Conservation (phyloP, 2,113 vertebrate genomes). For the Podilymbus podiceps region DNA sequence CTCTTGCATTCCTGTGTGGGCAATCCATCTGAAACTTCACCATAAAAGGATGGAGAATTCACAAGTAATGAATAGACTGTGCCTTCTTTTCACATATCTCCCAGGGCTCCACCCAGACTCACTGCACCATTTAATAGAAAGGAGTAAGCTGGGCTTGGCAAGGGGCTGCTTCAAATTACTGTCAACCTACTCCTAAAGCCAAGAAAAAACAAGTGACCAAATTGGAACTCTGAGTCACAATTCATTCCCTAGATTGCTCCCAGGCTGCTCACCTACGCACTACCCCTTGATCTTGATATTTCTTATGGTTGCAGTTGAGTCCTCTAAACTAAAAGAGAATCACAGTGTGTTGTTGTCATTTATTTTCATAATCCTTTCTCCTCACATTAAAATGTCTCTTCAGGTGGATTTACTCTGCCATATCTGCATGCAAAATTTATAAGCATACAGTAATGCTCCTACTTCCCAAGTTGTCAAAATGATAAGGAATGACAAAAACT, state of each 20-base stretch:
- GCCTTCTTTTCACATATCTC: background rate
- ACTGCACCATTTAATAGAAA: background rate
- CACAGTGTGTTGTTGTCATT: background rate
- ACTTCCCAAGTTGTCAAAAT: background rate
- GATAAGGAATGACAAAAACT: background rate
- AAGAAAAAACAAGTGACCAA: background rate
- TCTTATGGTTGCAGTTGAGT: background rate
- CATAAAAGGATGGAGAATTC: background rate
- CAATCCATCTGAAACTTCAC: background rate
- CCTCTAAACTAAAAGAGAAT: background rate
- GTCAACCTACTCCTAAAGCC: background rate
- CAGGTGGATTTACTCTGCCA: background rate
- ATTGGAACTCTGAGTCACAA: background rate
- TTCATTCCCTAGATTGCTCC: background rate
- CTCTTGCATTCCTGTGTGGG: background rate
- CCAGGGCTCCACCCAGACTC: background rate
- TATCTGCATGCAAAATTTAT: background rate
- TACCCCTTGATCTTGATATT: background rate
- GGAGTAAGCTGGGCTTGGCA: background rate
- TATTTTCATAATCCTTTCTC: background rate
- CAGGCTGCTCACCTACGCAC: background rate
- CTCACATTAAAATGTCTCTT: background rate
- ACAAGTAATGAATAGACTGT: background rate
- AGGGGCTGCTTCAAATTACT: background rate
- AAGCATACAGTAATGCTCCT: background rate